Evolutionary conservation across 2,113 vertebrate genomes (phyloP).

Genomic region (Menidia beryllina): DNA sequence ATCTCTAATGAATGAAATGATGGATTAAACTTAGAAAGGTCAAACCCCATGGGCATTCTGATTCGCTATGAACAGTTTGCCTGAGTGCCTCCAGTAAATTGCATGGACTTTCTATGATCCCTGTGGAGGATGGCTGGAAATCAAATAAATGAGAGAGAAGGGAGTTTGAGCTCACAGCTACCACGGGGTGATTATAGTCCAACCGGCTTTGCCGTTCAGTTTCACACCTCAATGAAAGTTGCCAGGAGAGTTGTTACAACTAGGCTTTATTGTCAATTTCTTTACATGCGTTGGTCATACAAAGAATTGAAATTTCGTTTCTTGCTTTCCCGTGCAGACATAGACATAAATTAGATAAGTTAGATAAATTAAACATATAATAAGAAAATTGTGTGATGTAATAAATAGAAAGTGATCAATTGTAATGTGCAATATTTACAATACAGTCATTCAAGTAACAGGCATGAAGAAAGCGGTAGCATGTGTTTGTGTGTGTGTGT

Average conservation of each 20-base stretch:
- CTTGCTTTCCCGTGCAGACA: no score
- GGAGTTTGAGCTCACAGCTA: constrained; percentile 1
- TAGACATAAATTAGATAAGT: no score
- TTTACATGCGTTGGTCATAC: no score
- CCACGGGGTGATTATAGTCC: constrained; percentile 28
- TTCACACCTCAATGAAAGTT: constrained; percentile 50
- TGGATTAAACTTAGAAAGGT: constrained; percentile 34
- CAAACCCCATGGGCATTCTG: constrained; percentile 18
- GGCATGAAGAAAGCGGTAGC: no score
- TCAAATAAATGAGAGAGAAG: background rate
- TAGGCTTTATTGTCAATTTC: no score
- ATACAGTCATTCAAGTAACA: no score
- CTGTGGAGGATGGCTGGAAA: constrained; percentile 24
- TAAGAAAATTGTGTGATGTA: no score
- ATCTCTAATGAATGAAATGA: constrained; percentile 9
- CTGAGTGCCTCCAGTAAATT: constrained; percentile 3
- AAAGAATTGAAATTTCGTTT: no score
- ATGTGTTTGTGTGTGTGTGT: no score
- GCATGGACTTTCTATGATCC: constrained; percentile 30
- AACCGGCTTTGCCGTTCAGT: constrained; percentile 16
- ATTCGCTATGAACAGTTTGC: background rate
- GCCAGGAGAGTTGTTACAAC: constrained; percentile 33
- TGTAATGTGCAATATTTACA: no score
- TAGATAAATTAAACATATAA: no score
- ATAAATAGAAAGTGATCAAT: no score